Evolutionary conservation across 2,113 vertebrate genomes (phyloP), one percentile per base, ranked within the genome.

Genomic region (Sinosuthora webbiana): DNA sequence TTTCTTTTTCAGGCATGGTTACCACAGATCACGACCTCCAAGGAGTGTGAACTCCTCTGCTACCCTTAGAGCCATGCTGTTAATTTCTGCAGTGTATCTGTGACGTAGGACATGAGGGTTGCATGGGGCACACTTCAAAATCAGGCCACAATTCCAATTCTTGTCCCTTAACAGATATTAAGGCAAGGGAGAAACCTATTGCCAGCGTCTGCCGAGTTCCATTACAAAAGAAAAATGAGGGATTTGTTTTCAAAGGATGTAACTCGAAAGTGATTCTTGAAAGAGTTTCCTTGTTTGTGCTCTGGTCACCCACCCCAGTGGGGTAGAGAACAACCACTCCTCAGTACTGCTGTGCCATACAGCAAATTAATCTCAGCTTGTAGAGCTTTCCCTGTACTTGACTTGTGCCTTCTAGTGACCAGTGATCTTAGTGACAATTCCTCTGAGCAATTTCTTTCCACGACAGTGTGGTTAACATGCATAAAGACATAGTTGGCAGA

Each of bases 391-490:
- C 30, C 35, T 75, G 41, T 19, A 59, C 13, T 4, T 42, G 52
- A 68, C 67, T 69, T 41, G 56, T 69, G 76, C 41, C 69, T 24
- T 67, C 25, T 41, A 21, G 49, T 83, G 65, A 88, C 57, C 0
- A 0, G 35, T 74, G 76, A 75, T 89, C 45, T 62, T 60, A 70
- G 53, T 56, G 50, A 82, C 45, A 94, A 94, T 96, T 97, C 94
- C 93, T 96, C 94, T 95, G 95, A 97, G 95, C 86, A 91, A 97
- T 95, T 90, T 87, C 80, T 90, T 75, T 93, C 87, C 86, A 93
- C 21, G 2, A 96, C 76, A 86, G 74, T 13, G 69, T 84, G 83
- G 87, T 89, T 87, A 95, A 89, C 97, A 98, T 98, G 98, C 98
- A 98, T 68, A 95, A 95, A 95, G 92, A 92, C 6, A 7, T 80